Evolutionary conservation across 23 tunicate genomes (phyloP).

Genomic region (Clavelina lepadiformis): DNA sequence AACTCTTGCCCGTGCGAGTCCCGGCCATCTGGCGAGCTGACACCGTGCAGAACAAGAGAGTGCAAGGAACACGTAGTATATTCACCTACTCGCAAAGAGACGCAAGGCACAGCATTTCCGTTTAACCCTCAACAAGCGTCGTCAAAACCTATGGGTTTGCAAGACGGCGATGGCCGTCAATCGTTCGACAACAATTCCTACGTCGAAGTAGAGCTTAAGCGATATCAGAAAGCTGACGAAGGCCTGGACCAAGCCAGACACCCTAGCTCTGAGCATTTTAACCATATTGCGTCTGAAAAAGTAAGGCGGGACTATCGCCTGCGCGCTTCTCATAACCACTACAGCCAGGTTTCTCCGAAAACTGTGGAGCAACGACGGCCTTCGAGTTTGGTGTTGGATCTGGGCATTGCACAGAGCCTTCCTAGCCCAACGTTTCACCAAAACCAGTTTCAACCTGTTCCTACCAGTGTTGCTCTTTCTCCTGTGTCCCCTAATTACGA

Average conservation of each 20-base stretch:
- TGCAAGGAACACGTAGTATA: not conserved
- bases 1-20: constrained; percentile 21
- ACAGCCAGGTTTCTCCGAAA: constrained; percentile 10
- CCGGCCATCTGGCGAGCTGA: not conserved
- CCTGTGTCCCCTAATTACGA: constrained; percentile 15
- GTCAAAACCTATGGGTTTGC: not conserved
- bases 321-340: constrained; percentile 7
- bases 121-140: not conserved
- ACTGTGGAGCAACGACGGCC: constrained; percentile 6
- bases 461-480: not conserved
- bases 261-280: not conserved
- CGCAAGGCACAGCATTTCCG: not conserved
- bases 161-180: constrained; percentile 9
- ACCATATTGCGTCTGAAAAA: not conserved
- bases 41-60: not conserved
- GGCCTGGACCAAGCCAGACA: not conserved
- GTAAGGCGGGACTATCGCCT: not conserved
- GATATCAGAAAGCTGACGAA: not conserved
- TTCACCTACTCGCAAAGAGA: not conserved
- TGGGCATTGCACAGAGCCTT: too few species aligned
- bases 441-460: not conserved
- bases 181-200: constrained; percentile 56
- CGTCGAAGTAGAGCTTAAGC: constrained; percentile 42
- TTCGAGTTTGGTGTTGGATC: constrained; percentile 28
- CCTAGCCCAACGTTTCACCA: too few species aligned